A percentile compares a stretch with the other conserved stretches of the same genome.
Evolutionary conservation across 2,888 invertebrate genomes (phyloP).

Genomic region (Augochlorella aurata): DNA sequence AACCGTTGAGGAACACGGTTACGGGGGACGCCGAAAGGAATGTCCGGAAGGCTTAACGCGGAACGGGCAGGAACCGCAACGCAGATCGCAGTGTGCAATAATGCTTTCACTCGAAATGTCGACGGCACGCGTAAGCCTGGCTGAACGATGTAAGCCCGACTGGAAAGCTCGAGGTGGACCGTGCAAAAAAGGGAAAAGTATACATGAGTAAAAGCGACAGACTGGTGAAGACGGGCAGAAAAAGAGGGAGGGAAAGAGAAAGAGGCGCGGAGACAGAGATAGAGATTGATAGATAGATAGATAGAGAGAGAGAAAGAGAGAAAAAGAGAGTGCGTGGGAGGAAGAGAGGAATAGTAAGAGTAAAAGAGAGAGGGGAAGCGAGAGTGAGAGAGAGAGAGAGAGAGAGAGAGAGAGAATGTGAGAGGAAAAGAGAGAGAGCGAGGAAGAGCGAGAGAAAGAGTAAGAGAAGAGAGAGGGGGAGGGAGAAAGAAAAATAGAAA

Average conservation of each 20-base stretch:
- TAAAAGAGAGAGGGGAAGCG: no score
- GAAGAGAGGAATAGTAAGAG: background rate
- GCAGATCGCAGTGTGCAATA: constrained; percentile 61
- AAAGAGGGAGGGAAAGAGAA: background rate
- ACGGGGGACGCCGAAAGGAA: constrained; percentile 39
- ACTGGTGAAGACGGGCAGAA: constrained; percentile 33
- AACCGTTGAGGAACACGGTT: constrained; percentile 27
- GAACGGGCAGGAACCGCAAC: constrained; percentile 50
- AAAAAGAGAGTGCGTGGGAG: no score
- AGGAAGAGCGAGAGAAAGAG: background rate
- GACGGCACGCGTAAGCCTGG: constrained; percentile 61
- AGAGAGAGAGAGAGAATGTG: background rate
- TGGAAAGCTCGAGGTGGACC: constrained; percentile 72
- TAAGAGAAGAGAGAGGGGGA: constrained; percentile 2
- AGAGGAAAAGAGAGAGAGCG: background rate
- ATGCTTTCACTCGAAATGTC: constrained; percentile 56
- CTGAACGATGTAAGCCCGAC: constrained; percentile 67
- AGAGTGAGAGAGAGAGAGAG: background rate
- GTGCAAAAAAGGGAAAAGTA: constrained; percentile 44
- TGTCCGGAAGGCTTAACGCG: constrained; percentile 50
- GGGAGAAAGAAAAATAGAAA: no score
- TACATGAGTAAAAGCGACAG: constrained; percentile 56
- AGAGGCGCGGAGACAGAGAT: background rate
- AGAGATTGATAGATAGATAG: no score
- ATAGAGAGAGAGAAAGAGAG: background rate